Conservation (phyloP, 1,140 invertebrate genomes). For the Dolichoris vasculosae region DNA sequence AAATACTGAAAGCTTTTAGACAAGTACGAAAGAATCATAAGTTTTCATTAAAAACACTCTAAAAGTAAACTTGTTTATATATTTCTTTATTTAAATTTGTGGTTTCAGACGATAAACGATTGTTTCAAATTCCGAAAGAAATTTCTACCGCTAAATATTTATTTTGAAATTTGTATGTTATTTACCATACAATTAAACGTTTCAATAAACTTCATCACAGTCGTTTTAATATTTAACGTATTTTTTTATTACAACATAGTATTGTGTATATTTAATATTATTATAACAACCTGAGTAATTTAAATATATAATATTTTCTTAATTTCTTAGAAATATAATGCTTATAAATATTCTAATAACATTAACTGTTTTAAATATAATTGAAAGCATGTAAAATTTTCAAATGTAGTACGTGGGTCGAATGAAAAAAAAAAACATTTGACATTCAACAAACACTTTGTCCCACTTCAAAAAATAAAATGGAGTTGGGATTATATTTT, state of each 20-base stretch:
- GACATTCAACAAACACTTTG: not conserved
- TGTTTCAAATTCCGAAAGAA: not conserved
- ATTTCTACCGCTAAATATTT: not conserved
- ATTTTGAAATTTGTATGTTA: no score
- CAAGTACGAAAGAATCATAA: not conserved
- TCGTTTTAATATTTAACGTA: no score
- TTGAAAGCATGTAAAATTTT: not conserved
- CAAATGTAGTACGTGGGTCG: not conserved
- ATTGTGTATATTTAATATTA: no score
- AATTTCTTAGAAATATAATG: not conserved
- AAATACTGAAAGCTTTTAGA: conserved; percentile 6
- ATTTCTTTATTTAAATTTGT: not conserved
- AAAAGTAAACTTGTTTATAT: not conserved
- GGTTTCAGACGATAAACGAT: not conserved
- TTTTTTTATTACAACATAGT: no score
- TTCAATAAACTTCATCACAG: no score
- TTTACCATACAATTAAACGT: no score
- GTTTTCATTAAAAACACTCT: not conserved
- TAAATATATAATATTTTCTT: no score
- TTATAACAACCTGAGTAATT: no score
- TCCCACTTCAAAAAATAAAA: not conserved
- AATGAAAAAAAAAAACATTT: not conserved
- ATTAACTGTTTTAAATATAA: not conserved
- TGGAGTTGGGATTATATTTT: not conserved
- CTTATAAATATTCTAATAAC: not conserved